Evolutionary conservation across 2,888 invertebrate genomes (phyloP).

Genomic region (Scaptomyza cyrtandrae): DNA sequence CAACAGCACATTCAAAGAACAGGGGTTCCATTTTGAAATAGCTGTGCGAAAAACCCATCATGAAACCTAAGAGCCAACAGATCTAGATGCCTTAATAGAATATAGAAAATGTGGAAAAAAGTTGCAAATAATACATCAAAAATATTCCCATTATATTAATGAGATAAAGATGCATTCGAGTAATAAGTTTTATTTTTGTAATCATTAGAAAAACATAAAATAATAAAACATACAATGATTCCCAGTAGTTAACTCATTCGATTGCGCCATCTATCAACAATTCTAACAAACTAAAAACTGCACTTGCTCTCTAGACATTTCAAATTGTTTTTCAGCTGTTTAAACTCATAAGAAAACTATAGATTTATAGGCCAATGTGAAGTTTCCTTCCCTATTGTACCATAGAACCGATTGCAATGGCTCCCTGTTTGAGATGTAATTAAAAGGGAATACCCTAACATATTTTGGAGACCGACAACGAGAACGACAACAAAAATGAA

Average conservation of each 20-base stretch:
- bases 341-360: constrained; percentile 35
- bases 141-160: no score
- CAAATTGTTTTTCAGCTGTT: constrained; percentile 22
- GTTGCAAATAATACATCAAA: no score
- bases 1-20: not conserved
- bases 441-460: constrained; percentile 47
- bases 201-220: no score
- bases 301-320: constrained; percentile 12
- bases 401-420: constrained; percentile 13
- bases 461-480: constrained; percentile 28
- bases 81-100: no score
- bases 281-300: not conserved
- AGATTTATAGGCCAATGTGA: constrained; percentile 40
- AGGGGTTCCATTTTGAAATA: constrained; percentile 1
- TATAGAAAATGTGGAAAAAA: no score
- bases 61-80: not conserved
- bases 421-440: constrained; percentile 68
- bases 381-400: not conserved
- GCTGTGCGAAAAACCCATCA: not conserved
- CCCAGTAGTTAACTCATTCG: no score
- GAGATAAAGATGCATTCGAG: no score
- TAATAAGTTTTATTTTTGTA: no score
- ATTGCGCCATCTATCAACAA: constrained; percentile 37
- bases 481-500: constrained; percentile 71
- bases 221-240: not conserved